These are phyloP conservation scores for Diplosoma virens DNA, from an alignment of 23 tunicate genomes.

Conservation along the genomic window DNA sequence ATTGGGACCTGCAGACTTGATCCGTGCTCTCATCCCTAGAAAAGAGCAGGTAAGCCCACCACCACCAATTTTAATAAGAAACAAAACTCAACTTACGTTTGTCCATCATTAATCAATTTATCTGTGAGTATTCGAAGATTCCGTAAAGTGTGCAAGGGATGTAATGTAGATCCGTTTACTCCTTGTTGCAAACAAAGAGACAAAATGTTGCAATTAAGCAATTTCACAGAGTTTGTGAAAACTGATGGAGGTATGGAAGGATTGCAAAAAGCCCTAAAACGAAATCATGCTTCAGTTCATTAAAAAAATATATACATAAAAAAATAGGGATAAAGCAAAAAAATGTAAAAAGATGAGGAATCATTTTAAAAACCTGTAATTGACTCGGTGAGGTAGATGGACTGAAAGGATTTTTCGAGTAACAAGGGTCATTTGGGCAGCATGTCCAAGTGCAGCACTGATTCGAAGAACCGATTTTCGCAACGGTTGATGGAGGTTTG, in stretches of 20 bases:
- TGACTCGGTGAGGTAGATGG: constrained; percentile 66
- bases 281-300: no score
- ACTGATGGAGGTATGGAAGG: constrained; percentile 31
- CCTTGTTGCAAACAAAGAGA: constrained; percentile 50
- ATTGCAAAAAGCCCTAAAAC: constrained; percentile 41
- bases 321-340: no score
- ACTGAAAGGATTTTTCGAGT: constrained; percentile 44
- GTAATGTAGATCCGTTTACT: constrained; percentile 40
- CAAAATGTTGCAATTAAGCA: constrained; percentile 52
- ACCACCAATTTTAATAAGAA: no score
- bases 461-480: constrained; percentile 21
- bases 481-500: neutral
- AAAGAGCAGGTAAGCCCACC: neutral
- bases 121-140: constrained; percentile 56
- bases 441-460: constrained; percentile 62
- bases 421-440: constrained; percentile 57
- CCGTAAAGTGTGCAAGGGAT: constrained; percentile 72
- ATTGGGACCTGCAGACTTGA: no score
- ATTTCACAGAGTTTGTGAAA: constrained; percentile 41
- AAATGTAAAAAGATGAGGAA: no score
- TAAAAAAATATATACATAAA: no score
- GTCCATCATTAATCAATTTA: constrained; percentile 33
- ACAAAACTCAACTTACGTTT: no score
- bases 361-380: constrained; percentile 49
- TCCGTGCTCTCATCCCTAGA: no score